A percentile compares a stretch with the other conserved stretches of the same genome.
Evolutionary conservation across 2,113 vertebrate species (phyloP).

Genomic region (Vulpes ferrilata): DNA sequence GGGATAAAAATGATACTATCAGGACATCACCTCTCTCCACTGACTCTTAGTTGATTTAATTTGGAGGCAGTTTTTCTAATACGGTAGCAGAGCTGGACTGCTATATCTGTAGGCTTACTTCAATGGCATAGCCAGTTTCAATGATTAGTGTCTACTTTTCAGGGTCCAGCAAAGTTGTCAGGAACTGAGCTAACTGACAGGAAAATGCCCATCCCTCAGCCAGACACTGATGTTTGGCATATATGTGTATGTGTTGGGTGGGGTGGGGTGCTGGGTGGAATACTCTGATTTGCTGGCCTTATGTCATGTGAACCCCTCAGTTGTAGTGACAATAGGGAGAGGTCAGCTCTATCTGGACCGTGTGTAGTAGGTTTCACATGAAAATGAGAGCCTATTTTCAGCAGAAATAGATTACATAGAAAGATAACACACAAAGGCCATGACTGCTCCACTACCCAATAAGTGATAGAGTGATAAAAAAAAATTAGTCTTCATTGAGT

Average conservation of each 20-base stretch:
- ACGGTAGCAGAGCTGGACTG: background rate
- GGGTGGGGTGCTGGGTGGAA: background rate
- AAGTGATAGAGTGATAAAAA: background rate
- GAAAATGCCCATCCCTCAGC: background rate
- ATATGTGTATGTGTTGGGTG: background rate
- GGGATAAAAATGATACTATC: background rate
- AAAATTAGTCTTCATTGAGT: conserved; percentile 6
- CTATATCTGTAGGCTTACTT: background rate
- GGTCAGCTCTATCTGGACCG: background rate
- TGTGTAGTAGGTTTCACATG: background rate
- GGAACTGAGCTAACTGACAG: background rate
- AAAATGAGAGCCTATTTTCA: background rate
- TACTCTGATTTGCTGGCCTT: background rate
- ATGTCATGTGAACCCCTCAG: background rate
- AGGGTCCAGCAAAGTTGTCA: background rate
- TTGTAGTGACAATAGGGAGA: background rate
- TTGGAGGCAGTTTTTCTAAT: background rate
- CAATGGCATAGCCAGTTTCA: background rate
- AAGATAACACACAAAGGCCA: background rate
- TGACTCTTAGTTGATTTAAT: background rate
- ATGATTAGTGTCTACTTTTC: background rate
- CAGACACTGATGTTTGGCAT: background rate
- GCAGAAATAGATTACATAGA: background rate
- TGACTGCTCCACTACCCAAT: background rate
- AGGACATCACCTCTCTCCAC: background rate